Conservation (phyloP, 2,888 invertebrate genomes). For the Trachelus stipa region DNA sequence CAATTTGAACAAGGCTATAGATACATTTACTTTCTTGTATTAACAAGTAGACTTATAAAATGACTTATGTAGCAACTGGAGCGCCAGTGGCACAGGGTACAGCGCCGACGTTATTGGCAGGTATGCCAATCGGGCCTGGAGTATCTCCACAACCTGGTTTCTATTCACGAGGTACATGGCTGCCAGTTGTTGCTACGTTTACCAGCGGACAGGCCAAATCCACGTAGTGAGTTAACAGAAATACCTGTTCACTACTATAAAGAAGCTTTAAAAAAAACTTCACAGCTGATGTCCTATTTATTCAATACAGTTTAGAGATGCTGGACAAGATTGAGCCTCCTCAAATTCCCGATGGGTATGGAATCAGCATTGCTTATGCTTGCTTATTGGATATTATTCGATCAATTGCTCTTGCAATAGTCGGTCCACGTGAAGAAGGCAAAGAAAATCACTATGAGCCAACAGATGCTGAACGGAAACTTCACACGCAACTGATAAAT, state of each 20-base stretch:
- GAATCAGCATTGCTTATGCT: conserved; percentile 94
- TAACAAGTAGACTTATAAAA: neutral
- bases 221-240: conserved; percentile 80
- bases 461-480: conserved; percentile 65
- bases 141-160: conserved; percentile 91
- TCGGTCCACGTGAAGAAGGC: conserved; percentile 69
- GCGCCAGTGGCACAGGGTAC: conserved; percentile 70
- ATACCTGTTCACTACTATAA: no score
- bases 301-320: conserved; percentile 84
- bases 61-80: conserved; percentile 52
- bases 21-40: conserved; percentile 56
- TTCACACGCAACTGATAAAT: conserved; percentile 83
- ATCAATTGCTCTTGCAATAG: conserved; percentile 81
- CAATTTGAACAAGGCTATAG: conserved; percentile 47
- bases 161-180: conserved; percentile 91
- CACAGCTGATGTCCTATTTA: conserved; percentile 1
- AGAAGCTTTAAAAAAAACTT: conserved; percentile 12
- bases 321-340: conserved; percentile 96
- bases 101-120: conserved; percentile 74
- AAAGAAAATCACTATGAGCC: conserved; percentile 64
- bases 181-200: conserved; percentile 88
- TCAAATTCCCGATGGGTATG: conserved; percentile 95
- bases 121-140: conserved; percentile 79
- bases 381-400: conserved; percentile 92
- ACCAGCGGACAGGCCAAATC: conserved; percentile 89